A percentile compares a stretch with the other conserved stretches of the same genome.
These are phyloP conservation scores for Myiozetetes cayanensis DNA, from an alignment of 2,113 vertebrate species.

Conservation along the genomic window DNA sequence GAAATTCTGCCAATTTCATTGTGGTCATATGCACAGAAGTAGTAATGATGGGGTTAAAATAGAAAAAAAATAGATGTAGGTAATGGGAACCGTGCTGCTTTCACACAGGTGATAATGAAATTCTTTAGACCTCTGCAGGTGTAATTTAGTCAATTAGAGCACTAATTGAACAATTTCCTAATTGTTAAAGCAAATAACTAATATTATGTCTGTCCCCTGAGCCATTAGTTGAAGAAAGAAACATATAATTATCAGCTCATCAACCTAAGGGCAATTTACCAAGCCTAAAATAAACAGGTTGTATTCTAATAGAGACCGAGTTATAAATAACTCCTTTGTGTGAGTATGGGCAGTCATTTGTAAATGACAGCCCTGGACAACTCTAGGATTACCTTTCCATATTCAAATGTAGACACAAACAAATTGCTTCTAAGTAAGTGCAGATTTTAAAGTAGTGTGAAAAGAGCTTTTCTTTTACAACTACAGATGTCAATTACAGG, in stretches of 20 bases:
- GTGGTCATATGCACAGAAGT: neutral
- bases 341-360: constrained; percentile 30
- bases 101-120: constrained; percentile 45
- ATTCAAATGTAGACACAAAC: constrained; percentile 18
- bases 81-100: neutral
- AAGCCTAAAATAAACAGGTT: constrained; percentile 11
- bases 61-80: neutral
- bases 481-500: neutral
- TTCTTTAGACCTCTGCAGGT: constrained; percentile 28
- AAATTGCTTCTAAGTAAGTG: constrained; percentile 28
- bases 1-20: neutral
- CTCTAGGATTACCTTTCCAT: neutral
- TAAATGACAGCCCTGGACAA: constrained; percentile 13
- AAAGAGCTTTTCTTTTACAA: constrained; percentile 3
- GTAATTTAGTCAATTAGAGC: constrained; percentile 44
- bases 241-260: constrained; percentile 58
- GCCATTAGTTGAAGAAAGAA: constrained; percentile 30
- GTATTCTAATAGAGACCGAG: constrained; percentile 1
- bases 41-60: neutral
- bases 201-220: constrained; percentile 2
- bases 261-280: constrained; percentile 9
- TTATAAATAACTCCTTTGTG: constrained; percentile 42
- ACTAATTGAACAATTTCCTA: constrained; percentile 51
- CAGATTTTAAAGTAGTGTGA: neutral
- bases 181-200: constrained; percentile 43